Evolutionary conservation across 2,113 vertebrate species (phyloP).

Genomic region (Azemiops feae): DNA sequence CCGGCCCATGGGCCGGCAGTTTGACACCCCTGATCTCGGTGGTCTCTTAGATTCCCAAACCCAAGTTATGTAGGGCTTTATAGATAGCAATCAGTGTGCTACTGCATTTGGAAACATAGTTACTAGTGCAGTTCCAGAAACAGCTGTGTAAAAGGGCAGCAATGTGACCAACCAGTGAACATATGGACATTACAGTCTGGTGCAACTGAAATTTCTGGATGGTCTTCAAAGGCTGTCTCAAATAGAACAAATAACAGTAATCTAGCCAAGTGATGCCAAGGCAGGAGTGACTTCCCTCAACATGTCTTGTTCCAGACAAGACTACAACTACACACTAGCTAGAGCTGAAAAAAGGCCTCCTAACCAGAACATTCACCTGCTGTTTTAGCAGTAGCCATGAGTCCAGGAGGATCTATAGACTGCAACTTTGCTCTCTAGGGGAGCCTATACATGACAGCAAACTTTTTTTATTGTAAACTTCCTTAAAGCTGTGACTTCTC

Average conservation of each 20-base stretch:
- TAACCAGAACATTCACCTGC: not conserved
- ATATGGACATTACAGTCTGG: not conserved
- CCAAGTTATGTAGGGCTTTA: not conserved
- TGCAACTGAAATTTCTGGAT: not conserved
- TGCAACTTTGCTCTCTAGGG: not conserved
- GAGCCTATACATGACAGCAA: not conserved
- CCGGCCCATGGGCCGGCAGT: too few species aligned
- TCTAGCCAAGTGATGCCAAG: not conserved
- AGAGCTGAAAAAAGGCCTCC: not conserved
- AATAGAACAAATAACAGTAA: not conserved
- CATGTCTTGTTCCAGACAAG: not conserved
- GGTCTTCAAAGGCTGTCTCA: not conserved
- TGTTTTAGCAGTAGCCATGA: not conserved
- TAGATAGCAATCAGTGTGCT: not conserved
- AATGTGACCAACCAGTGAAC: not conserved
- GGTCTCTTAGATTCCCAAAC: not conserved
- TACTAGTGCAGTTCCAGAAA: not conserved
- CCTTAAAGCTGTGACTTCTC: accelerated
- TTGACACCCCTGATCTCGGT: too few species aligned
- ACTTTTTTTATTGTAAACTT: accelerated
- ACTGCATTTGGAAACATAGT: not conserved
- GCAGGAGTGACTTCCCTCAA: not conserved
- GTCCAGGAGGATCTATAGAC: not conserved
- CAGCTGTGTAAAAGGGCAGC: not conserved
- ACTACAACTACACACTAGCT: not conserved